Conservation (phyloP, 2,888 invertebrate species). For the Dicyrtomina minuta region DNA sequence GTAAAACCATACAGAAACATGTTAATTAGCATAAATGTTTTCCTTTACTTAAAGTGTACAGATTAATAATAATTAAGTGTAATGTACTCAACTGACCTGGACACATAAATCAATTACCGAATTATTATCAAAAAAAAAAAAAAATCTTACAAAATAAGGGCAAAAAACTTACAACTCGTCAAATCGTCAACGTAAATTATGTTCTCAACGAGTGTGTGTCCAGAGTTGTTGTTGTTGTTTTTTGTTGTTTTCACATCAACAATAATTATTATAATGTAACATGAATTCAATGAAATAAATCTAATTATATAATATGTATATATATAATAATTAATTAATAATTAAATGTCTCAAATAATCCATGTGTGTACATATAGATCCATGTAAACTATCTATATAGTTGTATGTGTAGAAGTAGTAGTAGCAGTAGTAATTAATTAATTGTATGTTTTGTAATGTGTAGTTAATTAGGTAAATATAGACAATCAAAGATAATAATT, state of each 20-base stretch:
- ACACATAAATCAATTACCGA: constrained; percentile 8
- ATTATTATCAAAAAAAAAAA: constrained; percentile 13
- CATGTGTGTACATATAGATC: too few species aligned
- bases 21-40: background rate
- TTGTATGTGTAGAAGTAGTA: too few species aligned
- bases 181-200: background rate
- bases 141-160: constrained; percentile 12
- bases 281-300: background rate
- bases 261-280: background rate
- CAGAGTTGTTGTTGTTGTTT: too few species aligned
- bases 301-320: constrained; percentile 10
- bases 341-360: too few species aligned
- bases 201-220: background rate
- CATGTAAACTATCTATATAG: too few species aligned
- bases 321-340: background rate
- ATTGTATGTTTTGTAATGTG: too few species aligned
- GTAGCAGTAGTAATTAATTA: too few species aligned
- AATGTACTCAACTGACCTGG: background rate
- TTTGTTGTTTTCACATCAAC: too few species aligned
- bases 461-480: too few species aligned
- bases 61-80: background rate
- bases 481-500: too few species aligned
- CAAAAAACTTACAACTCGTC: background rate
- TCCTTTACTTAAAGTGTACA: background rate
- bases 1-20: constrained; percentile 20